A percentile compares a stretch with the other conserved stretches of the same genome.
Evolutionary conservation across 2,113 vertebrate genomes (phyloP).

Genomic region (Platanista minor): DNA sequence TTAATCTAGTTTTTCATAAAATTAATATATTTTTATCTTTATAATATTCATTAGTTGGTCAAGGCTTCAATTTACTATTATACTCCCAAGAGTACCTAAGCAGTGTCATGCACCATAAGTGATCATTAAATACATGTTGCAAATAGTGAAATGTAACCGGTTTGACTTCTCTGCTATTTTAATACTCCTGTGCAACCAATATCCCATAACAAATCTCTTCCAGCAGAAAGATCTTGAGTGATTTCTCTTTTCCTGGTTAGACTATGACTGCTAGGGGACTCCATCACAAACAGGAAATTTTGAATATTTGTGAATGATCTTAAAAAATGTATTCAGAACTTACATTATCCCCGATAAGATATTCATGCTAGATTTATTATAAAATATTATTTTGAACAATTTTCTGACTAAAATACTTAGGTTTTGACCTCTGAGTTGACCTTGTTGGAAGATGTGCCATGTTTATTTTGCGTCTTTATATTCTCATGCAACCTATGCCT

Average conservation of each 20-base stretch:
- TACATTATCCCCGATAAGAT: neutral
- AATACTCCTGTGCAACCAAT: neutral
- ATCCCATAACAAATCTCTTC: neutral
- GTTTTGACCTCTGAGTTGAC: neutral
- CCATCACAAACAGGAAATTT: neutral
- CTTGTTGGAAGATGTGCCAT: neutral
- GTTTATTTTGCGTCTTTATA: neutral
- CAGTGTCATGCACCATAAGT: neutral
- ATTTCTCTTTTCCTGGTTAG: neutral
- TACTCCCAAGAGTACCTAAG: neutral
- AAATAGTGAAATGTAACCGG: neutral
- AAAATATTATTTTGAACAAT: neutral
- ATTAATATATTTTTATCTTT: neutral
- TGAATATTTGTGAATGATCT: neutral
- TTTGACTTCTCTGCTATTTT: neutral
- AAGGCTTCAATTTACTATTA: neutral
- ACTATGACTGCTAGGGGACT: neutral
- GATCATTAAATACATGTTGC: neutral
- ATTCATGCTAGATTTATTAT: neutral
- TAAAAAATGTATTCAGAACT: neutral
- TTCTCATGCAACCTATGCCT: neutral
- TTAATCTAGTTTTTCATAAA: conserved; percentile 1
- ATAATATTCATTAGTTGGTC: neutral
- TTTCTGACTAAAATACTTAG: neutral
- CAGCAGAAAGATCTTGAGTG: neutral